Conservation (phyloP, 2,113 vertebrate species). For the Excalfactoria chinensis region DNA sequence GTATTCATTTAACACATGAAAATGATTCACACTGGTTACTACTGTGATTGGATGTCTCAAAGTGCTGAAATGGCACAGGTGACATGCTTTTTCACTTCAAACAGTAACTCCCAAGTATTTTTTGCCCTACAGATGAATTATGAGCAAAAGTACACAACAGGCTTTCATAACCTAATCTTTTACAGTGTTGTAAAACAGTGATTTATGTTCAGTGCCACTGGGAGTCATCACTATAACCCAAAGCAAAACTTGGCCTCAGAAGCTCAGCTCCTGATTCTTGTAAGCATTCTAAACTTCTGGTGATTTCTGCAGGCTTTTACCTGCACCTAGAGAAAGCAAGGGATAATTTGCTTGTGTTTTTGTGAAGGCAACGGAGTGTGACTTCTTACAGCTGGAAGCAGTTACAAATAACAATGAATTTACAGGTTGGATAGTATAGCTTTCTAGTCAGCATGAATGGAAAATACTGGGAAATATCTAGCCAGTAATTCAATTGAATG, state of each 20-base stretch:
- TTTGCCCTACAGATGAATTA: conserved; percentile 8
- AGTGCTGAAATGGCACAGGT: conserved; percentile 52
- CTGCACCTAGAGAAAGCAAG: not conserved
- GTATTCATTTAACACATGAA: conserved; percentile 4
- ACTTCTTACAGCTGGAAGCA: not conserved
- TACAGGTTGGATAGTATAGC: not conserved
- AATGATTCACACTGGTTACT: not conserved
- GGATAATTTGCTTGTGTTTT: not conserved
- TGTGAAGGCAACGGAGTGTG: not conserved
- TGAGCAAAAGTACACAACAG: not conserved
- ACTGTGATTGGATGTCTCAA: not conserved
- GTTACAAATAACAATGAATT: not conserved
- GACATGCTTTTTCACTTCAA: not conserved
- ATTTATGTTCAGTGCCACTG: not conserved
- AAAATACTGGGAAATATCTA: not conserved
- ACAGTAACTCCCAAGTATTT: not conserved
- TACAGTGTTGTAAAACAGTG: not conserved
- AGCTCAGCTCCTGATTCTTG: not conserved
- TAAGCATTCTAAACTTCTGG: not conserved
- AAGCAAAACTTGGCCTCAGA: not conserved
- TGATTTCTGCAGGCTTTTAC: not conserved
- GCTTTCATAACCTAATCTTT: not conserved
- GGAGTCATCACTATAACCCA: not conserved
- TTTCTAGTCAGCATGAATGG: not conserved
- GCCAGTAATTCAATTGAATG: not conserved